Evolutionary conservation across 2,797 vertebrate genomes (phyloP).

Genomic region (Loris lydekkerianus): DNA sequence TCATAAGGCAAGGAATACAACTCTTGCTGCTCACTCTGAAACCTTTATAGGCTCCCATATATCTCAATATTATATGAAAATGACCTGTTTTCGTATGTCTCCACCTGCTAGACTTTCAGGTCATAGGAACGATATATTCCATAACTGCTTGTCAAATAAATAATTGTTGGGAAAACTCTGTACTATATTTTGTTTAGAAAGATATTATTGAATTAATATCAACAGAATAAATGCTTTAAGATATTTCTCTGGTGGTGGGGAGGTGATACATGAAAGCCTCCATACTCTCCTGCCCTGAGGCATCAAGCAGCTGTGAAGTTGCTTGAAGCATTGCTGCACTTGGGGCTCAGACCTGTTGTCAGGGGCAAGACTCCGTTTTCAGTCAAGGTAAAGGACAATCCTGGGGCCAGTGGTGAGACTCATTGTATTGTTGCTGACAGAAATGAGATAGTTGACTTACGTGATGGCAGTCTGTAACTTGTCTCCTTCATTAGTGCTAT

Average conservation of each 20-base stretch:
- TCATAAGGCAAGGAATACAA: background rate
- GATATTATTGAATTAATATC: background rate
- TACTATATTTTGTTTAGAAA: conserved; percentile 3
- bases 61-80: conserved; percentile 11
- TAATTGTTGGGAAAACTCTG: background rate
- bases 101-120: background rate
- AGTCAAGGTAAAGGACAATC: background rate
- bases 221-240: background rate
- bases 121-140: background rate
- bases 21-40: background rate
- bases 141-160: background rate
- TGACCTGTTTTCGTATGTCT: background rate
- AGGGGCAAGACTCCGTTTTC: background rate
- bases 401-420: background rate
- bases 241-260: background rate
- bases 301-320: background rate
- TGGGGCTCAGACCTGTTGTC: background rate
- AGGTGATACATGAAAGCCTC: background rate
- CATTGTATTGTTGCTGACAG: background rate
- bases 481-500: background rate
- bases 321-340: background rate
- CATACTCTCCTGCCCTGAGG: background rate
- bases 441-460: background rate
- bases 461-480: background rate
- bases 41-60: no score